phyloP scores from a whole-genome alignment of 1,140 invertebrate genomes.

The Pachypeltis micranthus region DNA sequence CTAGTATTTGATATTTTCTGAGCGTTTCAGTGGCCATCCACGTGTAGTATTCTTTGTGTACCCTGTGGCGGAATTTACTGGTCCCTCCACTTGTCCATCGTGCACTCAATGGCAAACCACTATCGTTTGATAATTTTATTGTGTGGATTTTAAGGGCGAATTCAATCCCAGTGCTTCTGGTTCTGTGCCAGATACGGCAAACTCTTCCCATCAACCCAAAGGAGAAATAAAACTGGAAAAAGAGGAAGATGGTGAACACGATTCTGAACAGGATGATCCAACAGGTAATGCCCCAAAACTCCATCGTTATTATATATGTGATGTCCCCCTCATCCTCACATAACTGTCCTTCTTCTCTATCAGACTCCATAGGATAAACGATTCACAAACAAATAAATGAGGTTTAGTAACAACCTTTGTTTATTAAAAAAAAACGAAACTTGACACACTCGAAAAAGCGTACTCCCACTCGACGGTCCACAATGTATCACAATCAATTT shows the following conservation, averaged over 20 bases:
- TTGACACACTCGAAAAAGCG: no score
- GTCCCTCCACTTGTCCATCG: neutral
- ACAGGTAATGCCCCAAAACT: slow-evolving; percentile 54
- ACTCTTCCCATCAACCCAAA: slow-evolving; percentile 1
- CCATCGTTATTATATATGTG: no score
- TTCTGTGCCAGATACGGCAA: slow-evolving; percentile 3
- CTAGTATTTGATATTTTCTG: neutral
- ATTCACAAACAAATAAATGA: no score
- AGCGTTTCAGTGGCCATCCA: no score
- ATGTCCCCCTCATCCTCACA: no score
- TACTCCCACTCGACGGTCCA: no score
- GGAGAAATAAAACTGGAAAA: slow-evolving; percentile 25
- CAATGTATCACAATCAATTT: no score
- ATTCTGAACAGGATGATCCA: slow-evolving; percentile 39
- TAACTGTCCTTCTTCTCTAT: no score
- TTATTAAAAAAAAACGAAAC: no score
- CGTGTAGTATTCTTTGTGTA: neutral
- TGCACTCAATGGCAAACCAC: neutral
- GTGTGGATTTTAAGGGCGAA: neutral
- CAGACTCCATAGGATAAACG: no score
- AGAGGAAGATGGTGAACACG: slow-evolving; percentile 32
- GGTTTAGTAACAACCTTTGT: no score
- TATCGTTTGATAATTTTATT: neutral
- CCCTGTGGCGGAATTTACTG: neutral
- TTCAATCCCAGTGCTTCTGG: neutral